Conservation (phyloP, 2,888 invertebrate species). For the Drosophila falleni region DNA sequence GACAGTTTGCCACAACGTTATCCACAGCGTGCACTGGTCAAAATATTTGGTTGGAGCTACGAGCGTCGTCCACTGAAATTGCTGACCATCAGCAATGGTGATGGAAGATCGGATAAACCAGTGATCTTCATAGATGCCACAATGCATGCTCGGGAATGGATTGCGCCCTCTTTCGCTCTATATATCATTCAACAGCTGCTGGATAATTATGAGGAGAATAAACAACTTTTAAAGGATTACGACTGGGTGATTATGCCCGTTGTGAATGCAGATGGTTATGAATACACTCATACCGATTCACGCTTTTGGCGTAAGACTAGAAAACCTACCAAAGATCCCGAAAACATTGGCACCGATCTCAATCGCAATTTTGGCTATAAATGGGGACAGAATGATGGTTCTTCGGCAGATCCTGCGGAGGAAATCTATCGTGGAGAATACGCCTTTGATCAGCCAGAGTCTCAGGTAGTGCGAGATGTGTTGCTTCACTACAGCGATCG, state of each 20-base stretch:
- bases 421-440: constrained; percentile 87
- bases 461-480: constrained; percentile 87
- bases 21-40: constrained; percentile 86
- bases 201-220: constrained; percentile 84
- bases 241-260: constrained; percentile 89
- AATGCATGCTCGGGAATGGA: constrained; percentile 89
- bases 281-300: constrained; percentile 86
- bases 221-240: constrained; percentile 86
- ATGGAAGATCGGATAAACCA: constrained; percentile 86
- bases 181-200: constrained; percentile 87
- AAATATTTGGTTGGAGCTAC: constrained; percentile 87
- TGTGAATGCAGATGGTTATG: constrained; percentile 91
- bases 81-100: constrained; percentile 87
- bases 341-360: constrained; percentile 87
- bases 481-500: constrained; percentile 85
- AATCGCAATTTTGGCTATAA: constrained; percentile 89
- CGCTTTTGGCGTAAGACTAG: constrained; percentile 87
- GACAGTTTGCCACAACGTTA: constrained; percentile 85
- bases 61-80: constrained; percentile 87
- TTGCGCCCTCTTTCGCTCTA: constrained; percentile 87
- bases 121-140: constrained; percentile 86
- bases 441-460: constrained; percentile 89
- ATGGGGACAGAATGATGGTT: constrained; percentile 85
- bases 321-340: constrained; percentile 69
- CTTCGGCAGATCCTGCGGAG: constrained; percentile 85